These are phyloP conservation scores for Heptranchias perlo DNA, from an alignment of 2,113 vertebrate species.

Conservation along the genomic window DNA sequence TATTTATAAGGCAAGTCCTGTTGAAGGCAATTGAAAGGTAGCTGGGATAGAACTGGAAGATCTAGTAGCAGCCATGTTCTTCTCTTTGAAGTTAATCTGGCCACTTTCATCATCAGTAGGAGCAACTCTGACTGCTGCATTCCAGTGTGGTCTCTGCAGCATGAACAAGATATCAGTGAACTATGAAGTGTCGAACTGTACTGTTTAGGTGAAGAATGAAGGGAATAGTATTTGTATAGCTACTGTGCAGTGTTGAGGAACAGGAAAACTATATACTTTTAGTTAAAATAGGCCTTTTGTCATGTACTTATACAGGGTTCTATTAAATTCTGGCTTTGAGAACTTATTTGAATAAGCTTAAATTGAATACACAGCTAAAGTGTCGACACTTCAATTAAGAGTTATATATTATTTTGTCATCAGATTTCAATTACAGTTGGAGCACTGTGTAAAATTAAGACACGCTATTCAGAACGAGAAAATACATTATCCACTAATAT, in stretches of 20 bases:
- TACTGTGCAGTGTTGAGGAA: neutral
- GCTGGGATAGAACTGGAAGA: neutral
- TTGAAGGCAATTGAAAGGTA: neutral
- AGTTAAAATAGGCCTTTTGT: neutral
- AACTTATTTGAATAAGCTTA: neutral
- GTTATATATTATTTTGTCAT: no score
- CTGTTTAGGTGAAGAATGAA: neutral
- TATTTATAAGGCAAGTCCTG: neutral
- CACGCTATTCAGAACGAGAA: neutral
- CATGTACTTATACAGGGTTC: neutral
- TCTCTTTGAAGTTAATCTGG: neutral
- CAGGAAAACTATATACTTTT: neutral
- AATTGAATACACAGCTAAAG: no score
- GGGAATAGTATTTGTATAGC: neutral
- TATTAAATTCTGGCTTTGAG: neutral
- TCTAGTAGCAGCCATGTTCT: neutral
- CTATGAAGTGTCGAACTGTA: neutral
- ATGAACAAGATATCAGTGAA: neutral
- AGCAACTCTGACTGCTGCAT: neutral
- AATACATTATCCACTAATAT: neutral
- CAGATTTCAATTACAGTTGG: neutral
- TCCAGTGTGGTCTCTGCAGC: neutral
- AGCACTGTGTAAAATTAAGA: neutral
- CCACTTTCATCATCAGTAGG: neutral
- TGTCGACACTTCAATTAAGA: no score